phyloP scores from a whole-genome alignment of 1,140 invertebrate species.

The Phocides pigmalion region DNA sequence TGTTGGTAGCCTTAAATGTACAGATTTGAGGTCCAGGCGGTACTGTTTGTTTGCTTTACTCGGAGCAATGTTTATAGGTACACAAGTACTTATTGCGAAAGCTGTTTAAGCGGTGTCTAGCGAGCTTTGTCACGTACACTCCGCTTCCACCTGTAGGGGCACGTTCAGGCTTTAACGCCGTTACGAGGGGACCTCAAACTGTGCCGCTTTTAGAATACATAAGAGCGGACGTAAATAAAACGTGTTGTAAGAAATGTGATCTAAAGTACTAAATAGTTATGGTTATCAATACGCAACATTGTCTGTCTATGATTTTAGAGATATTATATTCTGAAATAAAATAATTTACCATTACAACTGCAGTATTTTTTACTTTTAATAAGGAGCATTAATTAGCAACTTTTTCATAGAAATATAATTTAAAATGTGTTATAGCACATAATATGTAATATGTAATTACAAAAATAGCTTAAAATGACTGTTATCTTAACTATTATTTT shows the following conservation, averaged over 20 bases:
- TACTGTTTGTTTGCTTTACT: background rate
- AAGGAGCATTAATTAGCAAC: no score
- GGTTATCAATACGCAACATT: no score
- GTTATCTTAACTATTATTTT: no score
- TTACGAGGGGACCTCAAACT: conserved; percentile 9
- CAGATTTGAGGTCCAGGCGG: background rate
- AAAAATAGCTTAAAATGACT: no score
- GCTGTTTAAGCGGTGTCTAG: conserved; percentile 16
- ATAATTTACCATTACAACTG: no score
- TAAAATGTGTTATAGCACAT: no score
- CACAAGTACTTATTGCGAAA: conserved; percentile 17
- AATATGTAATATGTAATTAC: no score
- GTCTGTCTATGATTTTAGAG: no score
- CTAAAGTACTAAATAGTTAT: background rate
- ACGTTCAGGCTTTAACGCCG: conserved; percentile 25
- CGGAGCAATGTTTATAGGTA: conserved; percentile 4
- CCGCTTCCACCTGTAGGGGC: conserved; percentile 8
- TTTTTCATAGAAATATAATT: no score
- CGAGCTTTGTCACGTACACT: conserved; percentile 17
- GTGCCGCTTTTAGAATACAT: conserved; percentile 12
- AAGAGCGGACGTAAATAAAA: conserved; percentile 4
- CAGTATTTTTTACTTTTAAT: no score
- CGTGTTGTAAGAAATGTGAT: background rate
- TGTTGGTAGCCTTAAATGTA: background rate
- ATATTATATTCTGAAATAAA: no score